Conservation (phyloP, 2,888 invertebrate genomes). For the Nysson spinosus region DNA sequence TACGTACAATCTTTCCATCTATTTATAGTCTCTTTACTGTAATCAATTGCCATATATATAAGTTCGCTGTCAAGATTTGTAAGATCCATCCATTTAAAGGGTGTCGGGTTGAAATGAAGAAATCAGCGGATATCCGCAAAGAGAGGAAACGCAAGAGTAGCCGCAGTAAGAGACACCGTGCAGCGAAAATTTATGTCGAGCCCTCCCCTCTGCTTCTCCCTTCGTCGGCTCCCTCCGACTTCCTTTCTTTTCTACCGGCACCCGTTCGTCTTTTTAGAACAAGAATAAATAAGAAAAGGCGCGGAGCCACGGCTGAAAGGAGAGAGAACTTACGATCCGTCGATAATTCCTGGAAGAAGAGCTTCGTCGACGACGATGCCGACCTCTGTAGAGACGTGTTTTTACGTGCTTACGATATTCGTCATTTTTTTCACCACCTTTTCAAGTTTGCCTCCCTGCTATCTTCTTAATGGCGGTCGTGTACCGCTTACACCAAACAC, state of each 20-base stretch:
- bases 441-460: constrained; percentile 4
- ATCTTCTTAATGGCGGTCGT: constrained; percentile 8
- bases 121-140: constrained; percentile 22
- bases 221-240: constrained; percentile 4
- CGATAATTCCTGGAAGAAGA: constrained; percentile 69
- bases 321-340: constrained; percentile 47
- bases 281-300: constrained; percentile 56
- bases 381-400: constrained; percentile 65
- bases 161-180: neutral
- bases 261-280: neutral
- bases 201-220: constrained; percentile 1
- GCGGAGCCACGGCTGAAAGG: constrained; percentile 43
- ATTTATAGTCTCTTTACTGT: too few relatives aligned
- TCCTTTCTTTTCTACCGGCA: neutral
- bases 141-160: constrained; percentile 13
- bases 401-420: constrained; percentile 59
- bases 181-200: constrained; percentile 39
- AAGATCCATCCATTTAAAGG: too few relatives aligned
- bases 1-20: too few relatives aligned
- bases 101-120: constrained; percentile 10
- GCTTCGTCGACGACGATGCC: constrained; percentile 59
- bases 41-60: too few relatives aligned
- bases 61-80: too few relatives aligned
- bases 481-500: neutral
- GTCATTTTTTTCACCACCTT: constrained; percentile 39